Conservation (phyloP, 2,113 vertebrate species). For the Tragulus kanchil region DNA sequence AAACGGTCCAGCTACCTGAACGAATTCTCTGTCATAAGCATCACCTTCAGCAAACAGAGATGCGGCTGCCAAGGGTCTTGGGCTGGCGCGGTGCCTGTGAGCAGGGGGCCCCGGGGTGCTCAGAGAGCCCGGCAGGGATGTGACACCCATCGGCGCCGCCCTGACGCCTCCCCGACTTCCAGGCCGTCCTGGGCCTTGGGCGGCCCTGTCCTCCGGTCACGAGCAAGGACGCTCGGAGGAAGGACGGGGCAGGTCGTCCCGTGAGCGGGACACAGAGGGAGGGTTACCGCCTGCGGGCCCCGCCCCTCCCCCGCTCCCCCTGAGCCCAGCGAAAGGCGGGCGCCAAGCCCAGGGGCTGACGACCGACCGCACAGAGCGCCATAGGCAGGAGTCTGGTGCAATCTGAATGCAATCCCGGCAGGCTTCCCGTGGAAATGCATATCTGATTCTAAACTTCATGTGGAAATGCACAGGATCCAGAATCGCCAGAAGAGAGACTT, state of each 20-base stretch:
- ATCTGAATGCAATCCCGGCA: neutral
- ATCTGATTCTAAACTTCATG: neutral
- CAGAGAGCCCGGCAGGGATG: neutral
- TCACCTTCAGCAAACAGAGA: neutral
- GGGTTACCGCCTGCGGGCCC: neutral
- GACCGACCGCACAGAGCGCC: rapidly evolving
- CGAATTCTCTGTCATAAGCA: neutral
- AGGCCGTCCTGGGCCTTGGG: rapidly evolving
- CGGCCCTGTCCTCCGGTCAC: rapidly evolving
- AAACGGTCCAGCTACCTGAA: neutral
- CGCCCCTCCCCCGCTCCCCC: neutral
- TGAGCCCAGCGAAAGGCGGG: neutral
- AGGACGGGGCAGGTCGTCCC: neutral
- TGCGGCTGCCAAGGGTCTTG: neutral
- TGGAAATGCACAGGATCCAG: neutral
- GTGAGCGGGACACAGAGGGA: rapidly evolving
- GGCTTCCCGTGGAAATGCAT: neutral
- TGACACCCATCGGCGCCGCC: rapidly evolving
- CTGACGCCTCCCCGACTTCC: rapidly evolving
- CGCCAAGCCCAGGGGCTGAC: neutral
- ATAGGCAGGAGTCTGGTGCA: neutral
- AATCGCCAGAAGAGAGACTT: neutral
- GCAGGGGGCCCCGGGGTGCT: rapidly evolving
- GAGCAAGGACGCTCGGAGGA: neutral
- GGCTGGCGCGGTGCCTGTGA: rapidly evolving